Base-by-base conservation (phyloP, 1,140 invertebrate genomes). In the Cydia fagiglandana region DNA sequence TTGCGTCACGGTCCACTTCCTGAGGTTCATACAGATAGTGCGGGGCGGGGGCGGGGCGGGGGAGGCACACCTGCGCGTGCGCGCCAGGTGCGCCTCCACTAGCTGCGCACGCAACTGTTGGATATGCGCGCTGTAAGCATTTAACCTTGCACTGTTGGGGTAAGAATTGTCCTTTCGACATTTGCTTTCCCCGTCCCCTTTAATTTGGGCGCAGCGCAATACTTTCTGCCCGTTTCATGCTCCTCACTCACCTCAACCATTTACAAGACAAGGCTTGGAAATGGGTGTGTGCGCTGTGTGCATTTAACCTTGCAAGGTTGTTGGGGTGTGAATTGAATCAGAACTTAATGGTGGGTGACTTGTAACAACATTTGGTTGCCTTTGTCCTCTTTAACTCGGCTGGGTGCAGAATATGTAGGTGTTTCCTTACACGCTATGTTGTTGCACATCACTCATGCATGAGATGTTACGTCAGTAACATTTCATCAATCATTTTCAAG, bases 1-100 rank as follows among this genome's bases (percentile, higher is more conserved):
- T 70, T 70, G 38, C 66, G 64, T 70, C 34, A 70, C 38, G 66
- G 17, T 38, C 34, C 34, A 17, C 15, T 38, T 38, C 34, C 34
- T n/a, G 66, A 61, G 56, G 9, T n/a, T n/a, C 50, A n/a, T n/a
- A 5, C 50, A 45, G 41, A 45, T 12, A 12, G 2, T 45, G 50
- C 15, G 50, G 50, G 50, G 13, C n/a, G 1, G 1, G 20, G 20
- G 50, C 15, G n/a, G 50, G 50, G 4, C 1, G 56, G 20, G 7
- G 56, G 9, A n/a, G 20, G 20, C 17, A 24, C 56, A 61, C 56
- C 56, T 61, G 56, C 56, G 56, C 56, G 20, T 17, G 53, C 20
- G 56, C 56, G 56, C 56, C 56, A 61, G 56, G 56, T 61, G 56
- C 50, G 45, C 13, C 4, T 13, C 41, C 50, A 53, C 30, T 30